Base-by-base conservation (phyloP, 2,797 vertebrate species). In the Avahi laniger region DNA sequence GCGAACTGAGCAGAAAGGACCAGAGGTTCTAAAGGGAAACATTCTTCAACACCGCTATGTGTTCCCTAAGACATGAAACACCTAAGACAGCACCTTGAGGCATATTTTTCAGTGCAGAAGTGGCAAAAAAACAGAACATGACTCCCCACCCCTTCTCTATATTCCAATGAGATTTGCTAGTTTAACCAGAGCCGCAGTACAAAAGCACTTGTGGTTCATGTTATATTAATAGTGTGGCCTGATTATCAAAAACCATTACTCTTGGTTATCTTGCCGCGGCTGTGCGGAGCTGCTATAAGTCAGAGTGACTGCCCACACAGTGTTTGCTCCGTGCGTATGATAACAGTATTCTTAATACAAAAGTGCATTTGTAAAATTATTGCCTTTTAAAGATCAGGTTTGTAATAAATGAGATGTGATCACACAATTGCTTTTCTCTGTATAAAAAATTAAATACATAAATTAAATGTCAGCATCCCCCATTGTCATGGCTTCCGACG, bases 191-290 rank as follows among this genome's bases (percentile, higher is more conserved):
- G 95, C 98, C 95, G 95, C 97, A 98, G 97, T 97, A 98, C 97
- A 98, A 98, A 98, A 98, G 97, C 98, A 97, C 98, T 99, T 98
- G 98, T 98, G 97, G 98, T 98, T 99, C 98, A 98, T 99, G 98
- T 99, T 99, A 98, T 99, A 98, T 99, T 99, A 99, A 99, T 99
- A 98, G 97, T 97, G 98, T 97, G 98, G 98, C 98, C 97, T 98
- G 98, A 99, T 99, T 98, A 99, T 98, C 98, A 98, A 98, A 99
- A 98, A 90, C 94, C 98, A 98, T 99, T 99, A 98, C 98, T 99
- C 98, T 98, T 98, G 98, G 98, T 99, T 99, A 98, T 99, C 98
- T 99, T 98, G 97, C 97, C 50, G 95, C 70, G 89, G 97, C 98
- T 98, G 98, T 98, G 97, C 88, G 1, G 92, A 98, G 97, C 98